phyloP scores from a whole-genome alignment of 2,797 vertebrate genomes.

The Petrocephalus schoutedeni region DNA sequence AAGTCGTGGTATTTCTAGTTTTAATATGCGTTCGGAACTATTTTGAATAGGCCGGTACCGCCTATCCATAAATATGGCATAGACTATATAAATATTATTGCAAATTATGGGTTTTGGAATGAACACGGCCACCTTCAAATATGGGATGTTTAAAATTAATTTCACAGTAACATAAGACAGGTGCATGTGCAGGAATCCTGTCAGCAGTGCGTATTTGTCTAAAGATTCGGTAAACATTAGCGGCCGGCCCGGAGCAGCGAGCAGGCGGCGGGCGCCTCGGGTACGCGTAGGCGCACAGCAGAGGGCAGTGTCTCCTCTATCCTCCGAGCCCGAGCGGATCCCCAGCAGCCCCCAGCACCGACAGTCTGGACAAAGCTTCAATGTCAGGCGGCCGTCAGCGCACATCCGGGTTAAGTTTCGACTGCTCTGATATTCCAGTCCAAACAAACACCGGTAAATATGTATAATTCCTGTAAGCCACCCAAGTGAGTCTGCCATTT shows the following conservation, averaged over 20 bases:
- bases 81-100: not conserved
- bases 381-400: conserved; percentile 36
- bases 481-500: not conserved
- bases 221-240: not conserved
- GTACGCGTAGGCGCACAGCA: conserved; percentile 47
- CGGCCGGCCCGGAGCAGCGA: not conserved
- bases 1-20: not conserved
- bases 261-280: not conserved
- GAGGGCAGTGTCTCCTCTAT: conserved; percentile 71
- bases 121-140: not conserved
- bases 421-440: conserved; percentile 54
- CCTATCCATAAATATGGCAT: not conserved
- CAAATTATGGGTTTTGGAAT: not conserved
- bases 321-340: conserved; percentile 46
- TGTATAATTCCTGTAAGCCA: not conserved
- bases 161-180: not conserved
- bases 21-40: not conserved
- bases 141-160: not conserved
- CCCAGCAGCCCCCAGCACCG: not conserved
- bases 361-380: conserved; percentile 23
- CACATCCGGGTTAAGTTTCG: conserved; percentile 56
- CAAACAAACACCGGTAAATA: conserved; percentile 33
- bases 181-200: not conserved
- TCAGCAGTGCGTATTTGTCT: not conserved
- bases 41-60: not conserved